Evolutionary conservation across 2,797 vertebrate species (phyloP).

Genomic region (Knipowitschia caucasica): DNA sequence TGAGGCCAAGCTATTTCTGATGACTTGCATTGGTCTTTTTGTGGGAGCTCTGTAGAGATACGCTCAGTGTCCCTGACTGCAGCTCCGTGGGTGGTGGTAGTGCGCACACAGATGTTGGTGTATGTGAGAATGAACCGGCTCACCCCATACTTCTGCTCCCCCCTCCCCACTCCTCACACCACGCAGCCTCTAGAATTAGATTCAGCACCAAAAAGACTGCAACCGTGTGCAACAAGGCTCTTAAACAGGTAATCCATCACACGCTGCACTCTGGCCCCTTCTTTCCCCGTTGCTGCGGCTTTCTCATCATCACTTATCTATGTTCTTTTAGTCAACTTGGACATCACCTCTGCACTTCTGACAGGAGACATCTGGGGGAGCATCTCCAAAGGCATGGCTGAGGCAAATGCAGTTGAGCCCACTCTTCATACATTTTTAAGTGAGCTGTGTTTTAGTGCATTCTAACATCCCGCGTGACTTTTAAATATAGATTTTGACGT

Average conservation of each 20-base stretch:
- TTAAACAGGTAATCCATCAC: conserved; percentile 68
- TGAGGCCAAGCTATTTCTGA: conserved; percentile 5
- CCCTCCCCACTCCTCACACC: neutral
- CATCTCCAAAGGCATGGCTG: neutral
- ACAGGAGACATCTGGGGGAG: neutral
- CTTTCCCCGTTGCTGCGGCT: neutral
- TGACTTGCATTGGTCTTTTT: conserved; percentile 6
- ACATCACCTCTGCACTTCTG: neutral
- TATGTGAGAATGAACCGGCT: conserved; percentile 17
- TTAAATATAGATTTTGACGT: too few species aligned
- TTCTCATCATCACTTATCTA: conserved; percentile 17
- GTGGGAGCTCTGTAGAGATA: conserved; percentile 15
- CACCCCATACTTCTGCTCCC: conserved; percentile 10
- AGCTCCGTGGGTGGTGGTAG: conserved; percentile 25
- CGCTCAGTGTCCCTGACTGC: conserved; percentile 19
- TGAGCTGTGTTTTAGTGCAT: neutral
- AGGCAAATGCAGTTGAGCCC: neutral
- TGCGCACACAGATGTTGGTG: conserved; percentile 32
- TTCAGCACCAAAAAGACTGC: conserved; percentile 59
- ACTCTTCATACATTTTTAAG: neutral
- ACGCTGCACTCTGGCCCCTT: conserved; percentile 18
- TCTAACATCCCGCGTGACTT: neutral
- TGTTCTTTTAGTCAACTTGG: conserved; percentile 7
- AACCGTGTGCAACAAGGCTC: conserved; percentile 55
- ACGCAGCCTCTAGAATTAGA: conserved; percentile 58